Evolutionary conservation across 2,797 vertebrate genomes (phyloP).

Genomic region (Synaphobranchus kaupii): DNA sequence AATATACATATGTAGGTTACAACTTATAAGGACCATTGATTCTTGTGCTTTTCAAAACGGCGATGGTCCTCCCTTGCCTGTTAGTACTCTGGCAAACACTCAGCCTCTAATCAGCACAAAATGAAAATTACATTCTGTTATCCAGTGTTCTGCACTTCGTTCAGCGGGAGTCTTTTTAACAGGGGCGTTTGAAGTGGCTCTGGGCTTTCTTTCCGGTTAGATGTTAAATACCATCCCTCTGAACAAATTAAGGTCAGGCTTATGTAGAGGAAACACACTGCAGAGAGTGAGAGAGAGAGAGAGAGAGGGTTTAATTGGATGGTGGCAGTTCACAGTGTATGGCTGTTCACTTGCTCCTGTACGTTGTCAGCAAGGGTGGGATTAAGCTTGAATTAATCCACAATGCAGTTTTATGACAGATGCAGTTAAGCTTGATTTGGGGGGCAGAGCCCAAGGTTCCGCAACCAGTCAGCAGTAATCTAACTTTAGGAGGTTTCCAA

Average conservation of each 20-base stretch:
- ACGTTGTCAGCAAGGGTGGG: neutral
- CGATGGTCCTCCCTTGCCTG: neutral
- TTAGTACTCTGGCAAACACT: neutral
- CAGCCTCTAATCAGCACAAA: neutral
- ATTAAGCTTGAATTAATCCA: neutral
- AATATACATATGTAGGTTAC: no score
- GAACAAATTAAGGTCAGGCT: conserved; percentile 22
- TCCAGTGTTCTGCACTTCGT: neutral
- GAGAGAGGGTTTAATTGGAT: neutral
- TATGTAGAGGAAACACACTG: neutral
- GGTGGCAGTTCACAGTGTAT: no score
- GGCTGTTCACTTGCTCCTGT: neutral
- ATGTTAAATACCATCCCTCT: conserved; percentile 45
- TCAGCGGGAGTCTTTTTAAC: conserved; percentile 41
- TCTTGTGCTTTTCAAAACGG: neutral
- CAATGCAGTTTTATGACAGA: neutral
- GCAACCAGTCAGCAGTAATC: neutral
- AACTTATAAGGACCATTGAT: neutral
- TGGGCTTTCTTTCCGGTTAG: conserved; percentile 27
- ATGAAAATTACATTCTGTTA: neutral
- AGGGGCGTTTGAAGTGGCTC: conserved; percentile 35
- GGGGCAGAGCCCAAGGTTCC: neutral
- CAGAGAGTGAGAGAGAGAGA: neutral
- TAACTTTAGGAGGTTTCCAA: neutral
- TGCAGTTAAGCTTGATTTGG: neutral